Base-by-base conservation (phyloP, 1,140 invertebrate genomes). In the Bombus sibiricus region DNA sequence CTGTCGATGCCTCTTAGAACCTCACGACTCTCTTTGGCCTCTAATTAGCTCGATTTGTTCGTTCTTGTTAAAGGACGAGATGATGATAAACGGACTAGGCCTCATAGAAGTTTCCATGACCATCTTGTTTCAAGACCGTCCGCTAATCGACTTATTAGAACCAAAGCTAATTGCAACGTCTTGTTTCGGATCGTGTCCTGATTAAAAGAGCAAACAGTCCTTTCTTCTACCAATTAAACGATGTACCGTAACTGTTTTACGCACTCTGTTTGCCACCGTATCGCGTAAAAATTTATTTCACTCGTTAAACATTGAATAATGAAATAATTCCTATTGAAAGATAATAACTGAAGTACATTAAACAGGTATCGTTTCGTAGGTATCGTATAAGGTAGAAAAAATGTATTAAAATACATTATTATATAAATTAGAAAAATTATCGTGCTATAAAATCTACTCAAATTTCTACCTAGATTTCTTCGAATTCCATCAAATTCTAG, bases 11-110 rank as follows among this genome's bases (percentile, higher is more conserved):
- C 64, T 69, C 8, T 80, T 80, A 80, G 64, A 80, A 68, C 64
- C 64, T 80, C 47, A 9, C n/a, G n/a, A n/a, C 4, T 80, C 66
- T 53, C 78, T 80, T 69, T 80, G 43, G 41, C 15, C 47, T 69
- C 43, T 80, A 80, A 80, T 80, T 80, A 80, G 64, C 64, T 69
- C 78, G 78, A 69, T 69, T 80, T 69, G 43, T 39, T 39, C 64
- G 43, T 53, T 53, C 43, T 69, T 69, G 78, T 80, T 69, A 69
- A 68, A 43, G 37, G 28, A 28, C 15, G 34, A 10, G 77, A 34
- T 34, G 28, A 62, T 62, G 75, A 77, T 41, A 77, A 62, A 77
- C 41, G 75, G 28, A n/a, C 47, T 28, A 22, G 9, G 9, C 4
- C 18, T 22, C 37, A 13, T 2, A 39, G 15, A 80, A 37, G 64